phyloP scores from a whole-genome alignment of 2,888 invertebrate species.

The Eristalis tenax region DNA sequence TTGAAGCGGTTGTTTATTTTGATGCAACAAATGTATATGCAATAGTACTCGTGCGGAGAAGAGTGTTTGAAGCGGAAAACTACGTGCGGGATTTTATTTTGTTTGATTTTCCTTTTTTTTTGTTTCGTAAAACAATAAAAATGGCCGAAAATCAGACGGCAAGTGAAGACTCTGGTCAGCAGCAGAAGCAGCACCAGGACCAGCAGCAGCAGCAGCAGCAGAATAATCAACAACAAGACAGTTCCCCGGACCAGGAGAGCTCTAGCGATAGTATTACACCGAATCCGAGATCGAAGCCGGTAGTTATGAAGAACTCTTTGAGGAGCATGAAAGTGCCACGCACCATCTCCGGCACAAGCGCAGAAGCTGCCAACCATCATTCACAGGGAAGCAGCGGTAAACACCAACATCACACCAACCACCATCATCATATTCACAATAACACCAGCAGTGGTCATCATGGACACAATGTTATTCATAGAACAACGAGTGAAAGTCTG shows the following conservation, averaged over 20 bases:
- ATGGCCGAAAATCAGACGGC: constrained; percentile 81
- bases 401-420: constrained; percentile 72
- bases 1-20: not conserved
- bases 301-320: constrained; percentile 36
- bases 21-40: constrained; percentile 41
- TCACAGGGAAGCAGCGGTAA: constrained; percentile 69
- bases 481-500: constrained; percentile 88
- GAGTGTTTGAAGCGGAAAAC: not conserved
- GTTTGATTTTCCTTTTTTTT: not conserved
- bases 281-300: constrained; percentile 71
- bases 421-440: constrained; percentile 67
- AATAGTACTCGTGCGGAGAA: constrained; percentile 9
- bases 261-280: constrained; percentile 65
- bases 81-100: constrained; percentile 31
- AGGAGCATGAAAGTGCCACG: constrained; percentile 71
- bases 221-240: constrained; percentile 73
- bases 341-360: constrained; percentile 43
- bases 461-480: constrained; percentile 83
- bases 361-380: constrained; percentile 15
- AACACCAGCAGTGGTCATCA: constrained; percentile 72
- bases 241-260: constrained; percentile 73
- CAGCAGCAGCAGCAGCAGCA: constrained; percentile 73
- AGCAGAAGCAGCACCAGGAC: constrained; percentile 77
- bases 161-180: constrained; percentile 80
- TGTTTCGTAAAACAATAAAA: constrained; percentile 68